A percentile compares a stretch with the other conserved stretches of the same genome.
phyloP scores from a whole-genome alignment of 2,113 vertebrate genomes.

The Tragelaphus strepsiceros region DNA sequence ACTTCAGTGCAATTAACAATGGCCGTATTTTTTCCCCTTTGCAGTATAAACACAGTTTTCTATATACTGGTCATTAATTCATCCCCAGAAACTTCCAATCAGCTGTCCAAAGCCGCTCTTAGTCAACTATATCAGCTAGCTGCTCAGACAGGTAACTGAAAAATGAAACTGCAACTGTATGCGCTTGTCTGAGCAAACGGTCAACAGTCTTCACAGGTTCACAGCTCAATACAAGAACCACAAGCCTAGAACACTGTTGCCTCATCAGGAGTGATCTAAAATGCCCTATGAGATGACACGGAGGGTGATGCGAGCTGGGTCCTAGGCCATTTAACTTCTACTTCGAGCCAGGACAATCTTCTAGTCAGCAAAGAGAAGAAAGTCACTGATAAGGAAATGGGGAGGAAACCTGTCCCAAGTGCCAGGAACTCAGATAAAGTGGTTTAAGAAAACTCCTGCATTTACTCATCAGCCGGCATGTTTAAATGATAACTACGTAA shows the following conservation, averaged over 20 bases:
- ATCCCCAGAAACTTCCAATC: neutral
- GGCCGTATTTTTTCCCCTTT: too few species aligned
- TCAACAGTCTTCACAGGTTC: neutral
- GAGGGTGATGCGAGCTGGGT: neutral
- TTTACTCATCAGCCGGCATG: neutral
- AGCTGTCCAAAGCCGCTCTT: neutral
- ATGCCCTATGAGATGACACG: neutral
- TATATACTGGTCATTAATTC: neutral
- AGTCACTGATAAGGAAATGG: neutral
- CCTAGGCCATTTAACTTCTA: neutral
- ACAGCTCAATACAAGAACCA: neutral
- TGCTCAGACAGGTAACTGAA: neutral
- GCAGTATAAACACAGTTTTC: neutral
- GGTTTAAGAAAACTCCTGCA: neutral
- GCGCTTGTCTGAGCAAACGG: neutral
- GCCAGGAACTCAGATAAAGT: neutral
- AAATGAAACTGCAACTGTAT: neutral
- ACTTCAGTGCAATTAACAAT: neutral
- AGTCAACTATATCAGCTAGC: neutral
- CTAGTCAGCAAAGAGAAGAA: neutral
- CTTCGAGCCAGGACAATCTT: neutral
- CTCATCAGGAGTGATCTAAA: accelerated
- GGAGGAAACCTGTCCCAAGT: neutral
- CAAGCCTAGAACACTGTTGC: neutral
- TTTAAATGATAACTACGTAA: neutral